Conservation (phyloP, 2,888 invertebrate genomes). For the Lycia hirtaria region DNA sequence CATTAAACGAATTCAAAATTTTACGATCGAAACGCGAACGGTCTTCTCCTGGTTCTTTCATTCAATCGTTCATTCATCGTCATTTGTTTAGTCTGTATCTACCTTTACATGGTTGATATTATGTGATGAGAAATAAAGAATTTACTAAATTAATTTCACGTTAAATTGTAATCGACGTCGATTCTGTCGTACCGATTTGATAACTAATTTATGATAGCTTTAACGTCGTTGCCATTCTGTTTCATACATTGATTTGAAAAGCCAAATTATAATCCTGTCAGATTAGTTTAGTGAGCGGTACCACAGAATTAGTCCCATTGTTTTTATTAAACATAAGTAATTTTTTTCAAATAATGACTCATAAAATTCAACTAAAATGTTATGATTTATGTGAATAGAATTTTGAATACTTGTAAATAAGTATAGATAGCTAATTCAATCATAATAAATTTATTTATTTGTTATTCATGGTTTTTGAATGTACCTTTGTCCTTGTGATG, state of each 20-base stretch:
- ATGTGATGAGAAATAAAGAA: not conserved
- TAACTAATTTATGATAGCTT: no score
- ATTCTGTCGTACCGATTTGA: no score
- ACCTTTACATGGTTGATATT: not conserved
- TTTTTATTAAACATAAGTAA: slow-evolving; percentile 17
- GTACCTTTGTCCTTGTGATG: slow-evolving; percentile 39
- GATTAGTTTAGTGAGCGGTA: no score
- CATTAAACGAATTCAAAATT: no score
- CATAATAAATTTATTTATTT: slow-evolving; percentile 49
- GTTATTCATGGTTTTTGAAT: slow-evolving; percentile 47
- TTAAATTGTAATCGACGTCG: not conserved
- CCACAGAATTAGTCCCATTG: no score
- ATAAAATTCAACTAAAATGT: slow-evolving; percentile 14
- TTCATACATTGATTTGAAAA: no score
- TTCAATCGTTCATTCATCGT: not conserved
- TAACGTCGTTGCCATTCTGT: no score
- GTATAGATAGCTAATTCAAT: slow-evolving; percentile 24
- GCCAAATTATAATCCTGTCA: no score
- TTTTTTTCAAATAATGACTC: not conserved
- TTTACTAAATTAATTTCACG: not conserved
- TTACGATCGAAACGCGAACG: no score
- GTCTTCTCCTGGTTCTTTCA: no score
- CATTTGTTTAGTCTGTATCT: not conserved
- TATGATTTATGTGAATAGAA: slow-evolving; percentile 8
- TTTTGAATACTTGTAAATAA: slow-evolving; percentile 40